phyloP scores from a whole-genome alignment of 2,888 invertebrate species.

The Temnothorax rugatulus region DNA sequence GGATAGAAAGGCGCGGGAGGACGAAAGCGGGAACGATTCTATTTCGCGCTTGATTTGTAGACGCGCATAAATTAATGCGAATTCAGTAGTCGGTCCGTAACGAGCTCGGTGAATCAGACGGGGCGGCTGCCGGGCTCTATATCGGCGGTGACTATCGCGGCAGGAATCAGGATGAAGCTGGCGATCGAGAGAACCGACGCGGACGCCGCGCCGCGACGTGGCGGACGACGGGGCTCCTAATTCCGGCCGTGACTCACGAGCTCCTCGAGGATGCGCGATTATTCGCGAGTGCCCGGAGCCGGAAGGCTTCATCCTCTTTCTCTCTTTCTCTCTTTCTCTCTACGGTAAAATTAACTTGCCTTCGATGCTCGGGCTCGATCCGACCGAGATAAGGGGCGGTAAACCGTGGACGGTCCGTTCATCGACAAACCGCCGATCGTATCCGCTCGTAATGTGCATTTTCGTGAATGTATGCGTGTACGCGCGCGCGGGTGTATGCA shows the following conservation, averaged over 20 bases:
- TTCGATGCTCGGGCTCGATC: slow-evolving; percentile 53
- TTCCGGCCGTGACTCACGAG: slow-evolving; percentile 56
- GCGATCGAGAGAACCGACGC: background rate
- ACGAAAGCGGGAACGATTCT: slow-evolving; percentile 32
- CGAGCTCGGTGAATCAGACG: slow-evolving; percentile 38
- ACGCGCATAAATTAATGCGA: slow-evolving; percentile 46
- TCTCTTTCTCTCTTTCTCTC: slow-evolving; percentile 15
- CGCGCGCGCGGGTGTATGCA: too few relatives aligned
- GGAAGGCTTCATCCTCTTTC: slow-evolving; percentile 36
- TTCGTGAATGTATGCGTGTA: background rate
- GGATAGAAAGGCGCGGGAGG: background rate
- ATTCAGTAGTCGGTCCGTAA: slow-evolving; percentile 5
- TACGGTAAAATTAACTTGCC: slow-evolving; percentile 54
- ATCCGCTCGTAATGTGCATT: slow-evolving; percentile 23
- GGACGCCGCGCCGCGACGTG: too few relatives aligned
- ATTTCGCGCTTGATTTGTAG: slow-evolving; percentile 33
- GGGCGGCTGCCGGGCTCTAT: background rate
- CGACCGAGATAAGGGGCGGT: slow-evolving; percentile 49
- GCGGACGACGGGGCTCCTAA: slow-evolving; percentile 27
- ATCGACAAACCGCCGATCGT: slow-evolving; percentile 40
- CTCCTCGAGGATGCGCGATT: slow-evolving; percentile 51
- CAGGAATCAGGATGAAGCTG: background rate
- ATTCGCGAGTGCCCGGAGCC: slow-evolving; percentile 52
- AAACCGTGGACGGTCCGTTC: slow-evolving; percentile 37
- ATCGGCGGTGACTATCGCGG: slow-evolving; percentile 17